These are phyloP conservation scores for Macrocentrus cingulum DNA, from an alignment of 1,140 invertebrate species.

Conservation along the genomic window DNA sequence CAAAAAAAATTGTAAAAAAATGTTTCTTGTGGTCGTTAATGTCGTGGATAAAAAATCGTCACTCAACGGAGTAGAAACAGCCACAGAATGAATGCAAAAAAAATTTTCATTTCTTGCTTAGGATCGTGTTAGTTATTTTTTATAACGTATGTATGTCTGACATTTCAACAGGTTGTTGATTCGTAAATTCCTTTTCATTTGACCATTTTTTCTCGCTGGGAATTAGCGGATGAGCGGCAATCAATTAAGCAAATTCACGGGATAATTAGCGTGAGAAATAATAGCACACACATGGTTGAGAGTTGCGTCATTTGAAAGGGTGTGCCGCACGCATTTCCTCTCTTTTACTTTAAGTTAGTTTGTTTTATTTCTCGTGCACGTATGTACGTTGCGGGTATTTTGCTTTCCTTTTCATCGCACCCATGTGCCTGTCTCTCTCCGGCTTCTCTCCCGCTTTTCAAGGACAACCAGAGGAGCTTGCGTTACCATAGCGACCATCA, in stretches of 20 bases:
- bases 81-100: too few relatives aligned
- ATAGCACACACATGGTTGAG: not conserved
- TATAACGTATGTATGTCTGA: not conserved
- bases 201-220: not conserved
- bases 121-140: constrained; percentile 13
- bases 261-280: not conserved
- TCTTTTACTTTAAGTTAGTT: not conserved
- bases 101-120: not conserved
- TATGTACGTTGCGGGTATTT: not conserved
- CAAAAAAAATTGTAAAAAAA: too few relatives aligned
- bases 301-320: not conserved
- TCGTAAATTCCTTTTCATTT: constrained; percentile 1
- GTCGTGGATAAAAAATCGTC: too few relatives aligned
- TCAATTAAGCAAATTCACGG: not conserved
- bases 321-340: not conserved
- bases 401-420: not conserved
- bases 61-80: too few relatives aligned
- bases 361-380: not conserved
- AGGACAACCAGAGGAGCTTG: constrained; percentile 1
- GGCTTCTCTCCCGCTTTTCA: constrained; percentile 9
- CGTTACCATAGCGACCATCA: constrained; percentile 18
- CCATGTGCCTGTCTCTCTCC: not conserved
- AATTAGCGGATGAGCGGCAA: too few relatives aligned
- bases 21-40: too few relatives aligned
- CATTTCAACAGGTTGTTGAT: constrained; percentile 20